These are phyloP conservation scores for Rhyacophila brunnea DNA, from an alignment of 1,140 invertebrate species.

Conservation along the genomic window DNA sequence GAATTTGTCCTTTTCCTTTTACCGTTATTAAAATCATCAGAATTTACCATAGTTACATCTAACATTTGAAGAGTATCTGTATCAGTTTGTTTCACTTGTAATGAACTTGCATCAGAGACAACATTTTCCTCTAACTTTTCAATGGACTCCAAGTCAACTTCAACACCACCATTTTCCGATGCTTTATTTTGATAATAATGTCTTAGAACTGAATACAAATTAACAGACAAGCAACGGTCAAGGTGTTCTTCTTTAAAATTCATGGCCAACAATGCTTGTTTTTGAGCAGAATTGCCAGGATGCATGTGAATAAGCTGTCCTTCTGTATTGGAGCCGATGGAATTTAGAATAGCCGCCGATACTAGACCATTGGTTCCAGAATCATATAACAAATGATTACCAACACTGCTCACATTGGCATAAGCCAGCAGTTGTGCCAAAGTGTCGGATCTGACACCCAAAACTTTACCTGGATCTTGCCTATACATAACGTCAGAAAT, in stretches of 20 bases:
- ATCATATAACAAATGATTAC: constrained; percentile 83
- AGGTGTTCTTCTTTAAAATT: constrained; percentile 69
- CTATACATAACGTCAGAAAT: constrained; percentile 78
- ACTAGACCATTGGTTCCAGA: constrained; percentile 81
- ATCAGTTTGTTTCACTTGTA: too few relatives aligned
- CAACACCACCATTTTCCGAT: constrained; percentile 35
- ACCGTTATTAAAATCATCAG: too few relatives aligned
- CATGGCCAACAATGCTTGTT: constrained; percentile 73
- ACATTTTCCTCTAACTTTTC: too few relatives aligned
- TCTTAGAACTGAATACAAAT: constrained; percentile 70
- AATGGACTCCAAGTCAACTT: constrained; percentile 18
- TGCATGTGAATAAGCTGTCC: constrained; percentile 75
- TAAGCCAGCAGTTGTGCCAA: constrained; percentile 83
- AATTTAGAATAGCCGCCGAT: constrained; percentile 76
- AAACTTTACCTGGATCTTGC: constrained; percentile 73
- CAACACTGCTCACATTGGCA: constrained; percentile 74
- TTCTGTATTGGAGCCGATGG: constrained; percentile 61
- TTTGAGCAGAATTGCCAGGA: constrained; percentile 74
- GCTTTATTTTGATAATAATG: constrained; percentile 60
- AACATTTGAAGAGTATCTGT: too few relatives aligned
- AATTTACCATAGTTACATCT: too few relatives aligned
- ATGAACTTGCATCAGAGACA: too few relatives aligned
- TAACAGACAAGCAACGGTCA: constrained; percentile 65
- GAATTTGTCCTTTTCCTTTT: too few relatives aligned
- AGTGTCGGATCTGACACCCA: constrained; percentile 80